Conservation (phyloP, 1,140 invertebrate species). For the Atta texana region DNA sequence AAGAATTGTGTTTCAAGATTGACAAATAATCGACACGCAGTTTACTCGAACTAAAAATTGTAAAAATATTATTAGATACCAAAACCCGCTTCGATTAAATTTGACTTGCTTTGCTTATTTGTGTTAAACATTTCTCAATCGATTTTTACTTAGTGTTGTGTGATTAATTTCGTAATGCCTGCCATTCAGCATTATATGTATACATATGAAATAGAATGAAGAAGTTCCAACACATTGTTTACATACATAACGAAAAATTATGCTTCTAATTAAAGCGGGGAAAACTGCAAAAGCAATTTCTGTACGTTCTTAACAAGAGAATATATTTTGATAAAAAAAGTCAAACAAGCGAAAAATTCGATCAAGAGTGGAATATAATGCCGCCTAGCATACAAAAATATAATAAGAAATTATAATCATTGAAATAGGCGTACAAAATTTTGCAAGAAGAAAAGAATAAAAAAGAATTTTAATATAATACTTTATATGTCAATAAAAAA, state of each 20-base stretch:
- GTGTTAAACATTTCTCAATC: no score
- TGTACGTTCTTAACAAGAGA: no score
- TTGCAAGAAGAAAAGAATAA: slow-evolving; percentile 87
- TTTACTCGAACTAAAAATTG: no score
- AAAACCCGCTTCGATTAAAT: no score
- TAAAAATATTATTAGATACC: no score
- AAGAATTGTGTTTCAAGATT: no score
- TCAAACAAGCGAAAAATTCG: slow-evolving; percentile 92
- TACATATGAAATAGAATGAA: slow-evolving; percentile 86
- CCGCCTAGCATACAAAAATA: not conserved
- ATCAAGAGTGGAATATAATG: slow-evolving; percentile 83
- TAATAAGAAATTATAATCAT: not conserved
- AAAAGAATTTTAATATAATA: no score
- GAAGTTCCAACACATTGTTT: not conserved
- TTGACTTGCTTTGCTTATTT: no score
- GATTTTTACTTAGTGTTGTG: slow-evolving; percentile 77
- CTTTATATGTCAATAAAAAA: no score
- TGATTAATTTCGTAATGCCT: slow-evolving; percentile 98
- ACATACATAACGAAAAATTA: not conserved
- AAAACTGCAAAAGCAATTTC: no score
- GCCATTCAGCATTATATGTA: slow-evolving; percentile 99
- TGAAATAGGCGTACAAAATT: slow-evolving; percentile 94
- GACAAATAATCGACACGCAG: no score
- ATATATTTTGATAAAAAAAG: slow-evolving; percentile 69
- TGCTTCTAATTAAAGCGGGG: no score